Base-by-base conservation (phyloP, 2,888 invertebrate species). In the Quadriops clusia region DNA sequence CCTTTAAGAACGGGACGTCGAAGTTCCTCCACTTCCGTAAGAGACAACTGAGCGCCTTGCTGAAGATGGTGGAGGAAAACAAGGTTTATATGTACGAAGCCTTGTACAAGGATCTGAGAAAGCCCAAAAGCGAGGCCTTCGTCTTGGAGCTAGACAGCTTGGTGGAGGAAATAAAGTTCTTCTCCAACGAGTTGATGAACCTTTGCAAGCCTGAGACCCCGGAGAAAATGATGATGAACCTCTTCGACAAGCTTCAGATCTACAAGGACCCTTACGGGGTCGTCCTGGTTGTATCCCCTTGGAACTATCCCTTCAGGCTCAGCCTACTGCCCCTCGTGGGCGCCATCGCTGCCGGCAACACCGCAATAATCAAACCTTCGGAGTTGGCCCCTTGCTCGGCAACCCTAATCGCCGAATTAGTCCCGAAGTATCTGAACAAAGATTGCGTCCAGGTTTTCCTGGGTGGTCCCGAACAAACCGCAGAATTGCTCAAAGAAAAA, bases 271-370 rank as follows among this genome's bases (percentile, higher is more conserved):
- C 98, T 0, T 87, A 76, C 54, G 97, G 98, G 14, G 86, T 95
- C 12, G 84, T 81, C 2, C 68, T 98, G 3, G 67, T 87, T 1
- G 77, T 89, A 39, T 89, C 91, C 1, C 84, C 95, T 1, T 98
- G 97, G 97, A 98, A 98, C 66, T 97, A 95, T 65, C 97, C 97
- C 0, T 56, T 95, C 16, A 82, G 87, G 46, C 64, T 95, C 33
- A 63, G 78, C 2, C 51, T 93, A 13, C 64, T 79, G 36, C 94
- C 94, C 1, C 59, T 89, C 45, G 65, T 78, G 3, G 85, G 90
- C 1, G 94, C 94, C 1, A 76, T 97, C 30, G 84, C 93, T 2
- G 91, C 90, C 33, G 95, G 95, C 5, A 97, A 97, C 64, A 78
- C 84, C 51, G 85, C 81, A 16, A 67, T 97, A n/a, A 50, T 89